Percentiles rank a stretch among this genome's conserved stretches.
Evolutionary conservation across 2,888 invertebrate species (phyloP).

Genomic region (Nomada goodeniana): DNA sequence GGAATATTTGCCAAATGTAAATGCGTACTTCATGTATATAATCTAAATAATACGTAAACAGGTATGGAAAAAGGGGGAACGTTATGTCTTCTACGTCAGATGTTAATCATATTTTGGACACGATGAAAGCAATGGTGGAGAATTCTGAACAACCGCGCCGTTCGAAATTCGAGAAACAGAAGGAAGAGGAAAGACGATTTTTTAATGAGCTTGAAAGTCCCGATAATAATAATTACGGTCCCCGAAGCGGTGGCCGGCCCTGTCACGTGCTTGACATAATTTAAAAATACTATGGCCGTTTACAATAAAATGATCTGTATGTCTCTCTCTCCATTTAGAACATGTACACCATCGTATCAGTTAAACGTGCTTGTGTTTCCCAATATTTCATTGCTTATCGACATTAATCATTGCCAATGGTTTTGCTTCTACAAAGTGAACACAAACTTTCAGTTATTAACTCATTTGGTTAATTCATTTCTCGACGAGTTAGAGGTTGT

Average conservation of each 20-base stretch:
- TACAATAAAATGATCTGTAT: slow-evolving; percentile 58
- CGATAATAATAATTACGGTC: slow-evolving; percentile 25
- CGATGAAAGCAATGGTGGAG: slow-evolving; percentile 63
- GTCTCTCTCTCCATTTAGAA: slow-evolving; percentile 6
- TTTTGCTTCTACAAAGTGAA: not conserved
- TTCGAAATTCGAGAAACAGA: slow-evolving; percentile 48
- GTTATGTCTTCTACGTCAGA: slow-evolving; percentile 18
- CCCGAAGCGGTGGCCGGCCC: slow-evolving; percentile 22
- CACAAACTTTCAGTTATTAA: not conserved
- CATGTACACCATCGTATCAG: not conserved
- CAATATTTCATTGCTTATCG: not conserved
- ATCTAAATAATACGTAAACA: slow-evolving; percentile 34
- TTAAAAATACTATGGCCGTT: slow-evolving; percentile 65
- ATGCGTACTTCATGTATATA: not conserved
- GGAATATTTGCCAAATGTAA: not conserved
- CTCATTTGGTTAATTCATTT: not conserved
- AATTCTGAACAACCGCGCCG: slow-evolving; percentile 50
- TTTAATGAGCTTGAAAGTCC: slow-evolving; percentile 30
- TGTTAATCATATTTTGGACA: slow-evolving; percentile 59
- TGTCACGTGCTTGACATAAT: slow-evolving; percentile 48
- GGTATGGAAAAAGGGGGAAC: slow-evolving; percentile 76
- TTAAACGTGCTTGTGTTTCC: not conserved
- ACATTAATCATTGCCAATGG: not conserved
- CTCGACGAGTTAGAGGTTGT: not conserved
- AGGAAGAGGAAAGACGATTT: slow-evolving; percentile 46